These are phyloP conservation scores for Monoplex corrugatus DNA, from an alignment of 2,888 invertebrate species.

Conservation along the genomic window DNA sequence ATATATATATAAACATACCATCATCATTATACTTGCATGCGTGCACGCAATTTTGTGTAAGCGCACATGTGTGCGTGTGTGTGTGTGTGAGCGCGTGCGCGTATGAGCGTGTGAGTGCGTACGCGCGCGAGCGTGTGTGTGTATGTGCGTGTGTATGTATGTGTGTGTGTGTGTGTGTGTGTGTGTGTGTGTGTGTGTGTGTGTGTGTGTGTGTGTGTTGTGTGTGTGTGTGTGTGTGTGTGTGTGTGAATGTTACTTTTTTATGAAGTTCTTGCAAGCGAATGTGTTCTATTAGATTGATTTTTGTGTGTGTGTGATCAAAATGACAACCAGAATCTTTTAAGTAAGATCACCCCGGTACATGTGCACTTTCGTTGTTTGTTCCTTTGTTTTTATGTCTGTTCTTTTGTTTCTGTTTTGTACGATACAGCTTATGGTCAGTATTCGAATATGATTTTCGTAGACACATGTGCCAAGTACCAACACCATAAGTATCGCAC, in stretches of 20 bases:
- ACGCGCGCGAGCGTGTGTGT: background rate
- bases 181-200: constrained; percentile 14
- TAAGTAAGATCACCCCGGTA: too few species aligned
- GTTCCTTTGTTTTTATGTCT: too few species aligned
- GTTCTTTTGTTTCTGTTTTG: too few species aligned
- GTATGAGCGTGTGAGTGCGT: background rate
- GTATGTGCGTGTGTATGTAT: constrained; percentile 14
- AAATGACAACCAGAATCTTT: too few species aligned
- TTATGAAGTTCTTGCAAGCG: too few species aligned
- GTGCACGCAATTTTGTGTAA: background rate
- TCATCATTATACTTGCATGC: background rate
- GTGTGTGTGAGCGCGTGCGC: background rate
- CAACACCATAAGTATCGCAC: too few species aligned
- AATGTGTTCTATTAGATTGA: too few species aligned
- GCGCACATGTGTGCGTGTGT: background rate
- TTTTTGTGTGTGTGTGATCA: too few species aligned
- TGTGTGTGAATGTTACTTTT: too few species aligned
- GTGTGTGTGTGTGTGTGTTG: constrained; percentile 12
- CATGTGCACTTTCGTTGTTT: too few species aligned
- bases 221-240: too few species aligned
- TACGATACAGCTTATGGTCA: background rate
- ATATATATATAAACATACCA: too few species aligned
- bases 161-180: constrained; percentile 17
- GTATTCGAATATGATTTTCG: background rate
- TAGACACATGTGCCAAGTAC: background rate